phyloP scores from a whole-genome alignment of 2,113 vertebrate genomes.

The Beaufortia kweichowensis region DNA sequence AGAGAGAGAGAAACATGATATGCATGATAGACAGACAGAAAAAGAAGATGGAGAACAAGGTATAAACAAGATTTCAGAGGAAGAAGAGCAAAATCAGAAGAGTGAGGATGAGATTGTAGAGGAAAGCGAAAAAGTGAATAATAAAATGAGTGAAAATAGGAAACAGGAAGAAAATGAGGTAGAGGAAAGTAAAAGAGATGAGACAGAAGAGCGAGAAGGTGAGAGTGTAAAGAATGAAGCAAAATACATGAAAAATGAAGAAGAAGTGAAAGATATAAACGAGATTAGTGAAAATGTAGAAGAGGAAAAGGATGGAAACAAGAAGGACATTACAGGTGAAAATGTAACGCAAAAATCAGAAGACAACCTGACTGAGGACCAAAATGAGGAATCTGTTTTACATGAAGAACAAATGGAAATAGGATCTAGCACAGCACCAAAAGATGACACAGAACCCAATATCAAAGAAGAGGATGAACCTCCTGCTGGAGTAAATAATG shows the following conservation, averaged over 20 bases:
- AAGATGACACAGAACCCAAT: not conserved
- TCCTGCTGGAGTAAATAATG: not conserved
- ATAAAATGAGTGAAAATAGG: not conserved
- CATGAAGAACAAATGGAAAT: slow-evolving; percentile 18
- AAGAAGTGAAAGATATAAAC: slow-evolving; percentile 5
- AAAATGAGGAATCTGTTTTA: not conserved
- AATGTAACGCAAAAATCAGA: slow-evolving; percentile 6
- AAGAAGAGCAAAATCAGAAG: slow-evolving; percentile 1
- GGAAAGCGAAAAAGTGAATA: not conserved
- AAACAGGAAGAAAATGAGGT: not conserved
- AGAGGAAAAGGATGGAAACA: not conserved
- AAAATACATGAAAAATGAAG: not conserved
- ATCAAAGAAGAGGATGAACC: slow-evolving; percentile 10
- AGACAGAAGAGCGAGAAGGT: not conserved
- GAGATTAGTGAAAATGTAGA: slow-evolving; percentile 1
- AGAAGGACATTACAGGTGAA: not conserved
- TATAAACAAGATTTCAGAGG: not conserved
- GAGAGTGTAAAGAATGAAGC: not conserved
- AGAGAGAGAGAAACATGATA: slow-evolving; percentile 4
- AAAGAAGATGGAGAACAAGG: not conserved
- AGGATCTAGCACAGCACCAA: not conserved
- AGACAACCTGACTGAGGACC: not conserved
- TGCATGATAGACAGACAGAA: slow-evolving; percentile 8
- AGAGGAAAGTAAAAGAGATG: not conserved
- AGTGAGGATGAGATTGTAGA: slow-evolving; percentile 8